These are phyloP conservation scores for Tineola bisselliella DNA, from an alignment of 2,888 invertebrate genomes.

Conservation along the genomic window DNA sequence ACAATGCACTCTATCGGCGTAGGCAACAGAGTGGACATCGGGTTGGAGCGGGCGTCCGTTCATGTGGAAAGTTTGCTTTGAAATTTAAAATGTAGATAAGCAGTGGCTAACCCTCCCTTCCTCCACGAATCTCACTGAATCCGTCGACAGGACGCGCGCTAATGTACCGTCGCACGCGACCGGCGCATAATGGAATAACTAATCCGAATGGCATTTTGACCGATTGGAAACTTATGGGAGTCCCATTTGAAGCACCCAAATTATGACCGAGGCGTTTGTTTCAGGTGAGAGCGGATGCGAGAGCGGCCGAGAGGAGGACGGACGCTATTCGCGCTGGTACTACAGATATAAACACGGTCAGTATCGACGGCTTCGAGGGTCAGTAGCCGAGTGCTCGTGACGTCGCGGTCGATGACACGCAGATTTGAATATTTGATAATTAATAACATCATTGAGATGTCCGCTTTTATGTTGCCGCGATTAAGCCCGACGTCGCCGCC, in stretches of 20 bases:
- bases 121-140: neutral
- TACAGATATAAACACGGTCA: neutral
- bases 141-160: neutral
- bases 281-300: slow-evolving; percentile 5
- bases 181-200: neutral
- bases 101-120: neutral
- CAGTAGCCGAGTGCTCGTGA: neutral
- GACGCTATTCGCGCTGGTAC: neutral
- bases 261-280: neutral
- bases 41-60: neutral
- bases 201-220: too few relatives aligned
- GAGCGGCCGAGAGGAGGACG: neutral
- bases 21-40: neutral
- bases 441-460: neutral
- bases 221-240: too few relatives aligned
- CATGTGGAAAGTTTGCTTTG: neutral
- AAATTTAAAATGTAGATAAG: slow-evolving; percentile 1
- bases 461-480: neutral
- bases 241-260: too few relatives aligned
- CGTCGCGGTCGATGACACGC: neutral
- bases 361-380: neutral
- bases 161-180: neutral
- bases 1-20: neutral
- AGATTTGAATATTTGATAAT: neutral
- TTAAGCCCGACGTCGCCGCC: too few relatives aligned